These are phyloP conservation scores for Reticulitermes lucifugus DNA, from an alignment of 2,888 invertebrate species.

Conservation along the genomic window DNA sequence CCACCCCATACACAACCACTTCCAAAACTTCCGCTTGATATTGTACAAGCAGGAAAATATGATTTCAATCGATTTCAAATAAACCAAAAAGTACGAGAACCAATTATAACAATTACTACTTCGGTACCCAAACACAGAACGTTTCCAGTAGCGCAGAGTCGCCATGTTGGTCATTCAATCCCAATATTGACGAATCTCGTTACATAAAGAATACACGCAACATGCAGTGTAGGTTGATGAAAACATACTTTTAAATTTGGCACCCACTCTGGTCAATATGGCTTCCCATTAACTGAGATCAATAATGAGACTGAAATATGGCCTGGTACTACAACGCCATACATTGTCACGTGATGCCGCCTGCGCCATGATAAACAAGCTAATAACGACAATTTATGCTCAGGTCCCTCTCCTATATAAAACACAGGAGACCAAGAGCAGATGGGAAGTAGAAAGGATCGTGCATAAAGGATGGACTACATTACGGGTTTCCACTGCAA, in stretches of 20 bases:
- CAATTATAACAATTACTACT: not conserved
- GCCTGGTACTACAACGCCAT: not conserved
- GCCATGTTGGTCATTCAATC: not conserved
- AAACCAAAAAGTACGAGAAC: not conserved
- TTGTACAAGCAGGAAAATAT: not conserved
- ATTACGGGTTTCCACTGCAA: not conserved
- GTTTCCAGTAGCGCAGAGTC: not conserved
- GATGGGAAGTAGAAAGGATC: not conserved
- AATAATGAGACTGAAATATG: not conserved
- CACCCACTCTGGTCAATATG: not conserved
- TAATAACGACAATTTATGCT: not conserved
- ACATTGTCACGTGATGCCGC: constrained; percentile 2
- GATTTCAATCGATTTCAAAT: not conserved
- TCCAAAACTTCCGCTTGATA: constrained; percentile 1
- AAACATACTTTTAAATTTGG: not conserved
- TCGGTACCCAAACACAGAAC: not conserved
- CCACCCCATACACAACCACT: not conserved
- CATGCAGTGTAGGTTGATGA: not conserved
- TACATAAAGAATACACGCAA: not conserved
- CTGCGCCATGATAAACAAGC: not conserved
- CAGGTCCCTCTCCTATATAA: not conserved
- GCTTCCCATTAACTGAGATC: not conserved
- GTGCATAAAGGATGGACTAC: not conserved
- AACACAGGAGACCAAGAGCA: not conserved
- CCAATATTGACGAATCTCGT: not conserved